Evolutionary conservation across 1,140 invertebrate genomes (phyloP), one percentile per base, ranked within the genome.

Genomic region (Monomorium pharaonis): DNA sequence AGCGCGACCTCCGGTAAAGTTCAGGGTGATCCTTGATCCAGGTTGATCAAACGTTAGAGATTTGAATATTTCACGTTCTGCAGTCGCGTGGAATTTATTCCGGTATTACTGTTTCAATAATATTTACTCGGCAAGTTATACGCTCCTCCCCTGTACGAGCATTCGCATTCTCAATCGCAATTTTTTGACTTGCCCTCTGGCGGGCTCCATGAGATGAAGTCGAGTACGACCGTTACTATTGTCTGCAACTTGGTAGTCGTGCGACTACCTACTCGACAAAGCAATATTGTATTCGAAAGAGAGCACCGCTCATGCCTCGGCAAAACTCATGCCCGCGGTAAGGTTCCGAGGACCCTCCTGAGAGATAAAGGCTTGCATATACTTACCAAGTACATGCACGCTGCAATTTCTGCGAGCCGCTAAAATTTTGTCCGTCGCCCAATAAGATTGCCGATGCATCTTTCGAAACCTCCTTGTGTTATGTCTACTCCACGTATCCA

Each of bases 351-450:
- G 86, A 91, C 89, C 76, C 93, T 94, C 90, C 69, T 86, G 84
- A 63, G 81, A 90, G 92, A 92, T 91, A 92, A 93, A 94, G 90
- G 88, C 90, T 90, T 90, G 92, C 92, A 94, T 94, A 92, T 92
- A 92, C 93, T 94, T 94, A 94, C 86, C 80, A 56, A 84, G 89
- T 90, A 93, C 90, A 91, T 87, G 89, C 83, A 84, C 77, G 78
- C 62, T 87, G 58, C 67, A 75, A 75, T 80, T 90, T 84, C 85
- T 87, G 75, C 80, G 60, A 74, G 69, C 83, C 44, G 88, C 65
- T 67, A 65, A 91, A 94, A 91, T 93, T 86, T 93, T 92, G 90
- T 90, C 92, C 89, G 67, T 54, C 78, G 62, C 30, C 60, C 89
- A 93, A 93, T 93, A 92, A 91, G 87, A 92, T 91, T 60, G 67